Evolutionary conservation across 1,140 invertebrate genomes (phyloP).

Genomic region (Drosophila fuyamai): DNA sequence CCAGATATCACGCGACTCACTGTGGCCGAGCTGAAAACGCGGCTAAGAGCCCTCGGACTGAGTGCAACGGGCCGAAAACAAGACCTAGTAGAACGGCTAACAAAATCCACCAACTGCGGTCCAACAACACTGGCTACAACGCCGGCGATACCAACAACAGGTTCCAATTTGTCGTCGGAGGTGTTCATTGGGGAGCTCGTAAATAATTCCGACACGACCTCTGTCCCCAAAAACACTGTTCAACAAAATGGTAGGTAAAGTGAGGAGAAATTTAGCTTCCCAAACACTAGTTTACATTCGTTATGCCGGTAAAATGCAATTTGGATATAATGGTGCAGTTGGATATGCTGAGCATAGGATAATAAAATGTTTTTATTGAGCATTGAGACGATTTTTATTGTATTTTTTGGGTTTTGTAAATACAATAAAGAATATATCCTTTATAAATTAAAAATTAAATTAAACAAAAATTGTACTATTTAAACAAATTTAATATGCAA

Average conservation of each 20-base stretch:
- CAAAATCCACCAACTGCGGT: conserved; percentile 22
- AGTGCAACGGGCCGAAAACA: conserved; percentile 67
- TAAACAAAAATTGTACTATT: no score
- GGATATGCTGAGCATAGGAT: no score
- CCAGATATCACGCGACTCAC: conserved; percentile 66
- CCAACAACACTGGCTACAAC: conserved; percentile 2
- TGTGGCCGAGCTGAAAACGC: conserved; percentile 64
- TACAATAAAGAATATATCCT: no score
- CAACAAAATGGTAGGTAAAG: conserved; percentile 53
- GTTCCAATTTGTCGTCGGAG: conserved; percentile 56
- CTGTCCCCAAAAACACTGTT: conserved; percentile 15
- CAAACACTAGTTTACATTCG: conserved; percentile 20
- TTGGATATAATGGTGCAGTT: background rate
- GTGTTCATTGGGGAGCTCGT: conserved; percentile 47
- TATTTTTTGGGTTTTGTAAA: no score
- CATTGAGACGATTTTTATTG: background rate
- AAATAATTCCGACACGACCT: conserved; percentile 44
- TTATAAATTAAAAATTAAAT: no score
- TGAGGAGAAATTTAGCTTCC: background rate
- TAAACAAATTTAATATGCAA: no score
- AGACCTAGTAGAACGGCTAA: conserved; percentile 66
- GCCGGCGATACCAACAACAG: conserved; percentile 17
- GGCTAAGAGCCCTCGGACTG: conserved; percentile 64
- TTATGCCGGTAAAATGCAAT: background rate
- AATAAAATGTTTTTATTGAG: background rate